Evolutionary conservation across 1,140 invertebrate genomes (phyloP).

Genomic region (Pseudomyrmex cubaensis): DNA sequence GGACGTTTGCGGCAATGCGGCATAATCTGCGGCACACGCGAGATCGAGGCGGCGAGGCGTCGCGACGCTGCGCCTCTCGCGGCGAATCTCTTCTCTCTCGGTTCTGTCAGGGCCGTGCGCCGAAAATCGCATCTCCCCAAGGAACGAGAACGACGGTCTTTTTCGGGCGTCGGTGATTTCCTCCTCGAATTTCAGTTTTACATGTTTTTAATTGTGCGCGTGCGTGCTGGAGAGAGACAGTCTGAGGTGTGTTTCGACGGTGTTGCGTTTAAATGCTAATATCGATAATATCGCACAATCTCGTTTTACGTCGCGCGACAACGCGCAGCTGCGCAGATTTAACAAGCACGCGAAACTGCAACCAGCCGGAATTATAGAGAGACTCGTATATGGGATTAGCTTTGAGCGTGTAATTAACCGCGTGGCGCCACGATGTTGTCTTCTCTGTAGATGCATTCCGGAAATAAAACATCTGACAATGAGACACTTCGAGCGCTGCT

Average conservation of each 20-base stretch:
- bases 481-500: too few relatives aligned
- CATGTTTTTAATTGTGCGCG: not conserved
- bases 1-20: slow-evolving; percentile 76
- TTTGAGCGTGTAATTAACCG: too few relatives aligned
- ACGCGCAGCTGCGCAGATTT: too few relatives aligned
- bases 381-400: too few relatives aligned
- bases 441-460: too few relatives aligned
- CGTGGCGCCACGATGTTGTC: too few relatives aligned
- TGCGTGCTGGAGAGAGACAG: not conserved
- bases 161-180: not conserved
- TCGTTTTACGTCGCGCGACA: too few relatives aligned
- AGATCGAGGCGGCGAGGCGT: slow-evolving; percentile 59
- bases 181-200: not conserved
- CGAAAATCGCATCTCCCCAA: not conserved
- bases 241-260: not conserved
- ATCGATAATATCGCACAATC: too few relatives aligned
- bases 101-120: slow-evolving; percentile 27
- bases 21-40: slow-evolving; percentile 76
- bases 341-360: too few relatives aligned
- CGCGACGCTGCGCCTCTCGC: slow-evolving; percentile 71
- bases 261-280: too few relatives aligned
- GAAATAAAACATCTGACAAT: too few relatives aligned
- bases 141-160: not conserved
- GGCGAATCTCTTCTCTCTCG: slow-evolving; percentile 34
- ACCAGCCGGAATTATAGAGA: too few relatives aligned